phyloP scores from a whole-genome alignment of 2,888 invertebrate species.

The Actias luna region DNA sequence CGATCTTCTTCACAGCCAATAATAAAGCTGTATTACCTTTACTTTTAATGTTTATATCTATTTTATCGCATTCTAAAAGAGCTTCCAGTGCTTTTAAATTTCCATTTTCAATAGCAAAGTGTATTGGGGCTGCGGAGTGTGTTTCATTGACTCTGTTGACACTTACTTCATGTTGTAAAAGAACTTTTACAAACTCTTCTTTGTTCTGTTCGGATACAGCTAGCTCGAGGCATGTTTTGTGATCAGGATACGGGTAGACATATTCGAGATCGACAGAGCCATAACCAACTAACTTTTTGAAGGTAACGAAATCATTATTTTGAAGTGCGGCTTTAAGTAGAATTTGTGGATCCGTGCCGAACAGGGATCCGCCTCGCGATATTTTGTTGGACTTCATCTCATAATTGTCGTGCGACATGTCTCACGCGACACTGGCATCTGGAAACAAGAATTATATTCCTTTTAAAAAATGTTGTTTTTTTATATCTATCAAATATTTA shows the following conservation, averaged over 20 bases:
- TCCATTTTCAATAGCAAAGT: conserved; percentile 83
- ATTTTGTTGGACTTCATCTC: conserved; percentile 71
- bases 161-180: conserved; percentile 83
- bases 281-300: conserved; percentile 72
- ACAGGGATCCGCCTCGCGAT: conserved; percentile 69
- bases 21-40: conserved; percentile 79
- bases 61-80: conserved; percentile 70
- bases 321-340: conserved; percentile 77
- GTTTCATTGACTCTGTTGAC: conserved; percentile 81
- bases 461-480: too few species aligned
- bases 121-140: conserved; percentile 83
- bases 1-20: conserved; percentile 74
- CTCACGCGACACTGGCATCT: conserved; percentile 70
- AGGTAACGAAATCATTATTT: conserved; percentile 75
- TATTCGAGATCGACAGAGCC: conserved; percentile 77
- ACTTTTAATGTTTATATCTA: conserved; percentile 75
- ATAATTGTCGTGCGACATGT: conserved; percentile 72
- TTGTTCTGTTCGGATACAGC: conserved; percentile 77
- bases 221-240: conserved; percentile 83
- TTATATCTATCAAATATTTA: neutral
- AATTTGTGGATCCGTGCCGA: conserved; percentile 71
- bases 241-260: conserved; percentile 79
- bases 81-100: conserved; percentile 70
- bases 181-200: conserved; percentile 78
- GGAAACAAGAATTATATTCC: conserved; percentile 45